These are phyloP conservation scores for Odontomyia ornata DNA, from an alignment of 2,888 invertebrate species.

Conservation along the genomic window DNA sequence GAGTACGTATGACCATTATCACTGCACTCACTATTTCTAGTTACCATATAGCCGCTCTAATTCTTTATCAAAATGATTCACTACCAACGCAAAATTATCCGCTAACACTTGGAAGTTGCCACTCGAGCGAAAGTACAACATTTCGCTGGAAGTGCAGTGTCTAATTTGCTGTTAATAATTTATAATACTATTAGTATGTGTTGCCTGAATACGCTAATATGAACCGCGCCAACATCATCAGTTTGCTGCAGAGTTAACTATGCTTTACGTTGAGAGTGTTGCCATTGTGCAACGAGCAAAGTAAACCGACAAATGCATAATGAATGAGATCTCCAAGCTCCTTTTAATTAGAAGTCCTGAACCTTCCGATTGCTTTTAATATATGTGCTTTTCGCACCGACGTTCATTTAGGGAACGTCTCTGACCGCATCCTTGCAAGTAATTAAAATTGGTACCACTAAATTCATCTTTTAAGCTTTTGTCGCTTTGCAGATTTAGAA, in stretches of 20 bases:
- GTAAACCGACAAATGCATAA: no score
- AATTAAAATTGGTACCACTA: background rate
- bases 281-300: background rate
- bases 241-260: background rate
- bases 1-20: no score
- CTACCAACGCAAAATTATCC: conserved; percentile 30
- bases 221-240: background rate
- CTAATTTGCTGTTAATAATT: conserved; percentile 40
- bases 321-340: no score
- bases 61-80: background rate
- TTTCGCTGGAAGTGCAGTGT: conserved; percentile 12
- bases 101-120: conserved; percentile 15
- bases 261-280: background rate
- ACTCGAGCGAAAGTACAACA: conserved; percentile 16
- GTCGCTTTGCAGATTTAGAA: background rate
- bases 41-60: background rate
- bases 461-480: background rate
- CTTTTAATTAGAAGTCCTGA: no score
- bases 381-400: no score
- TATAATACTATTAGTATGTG: conserved; percentile 25
- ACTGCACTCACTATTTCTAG: no score
- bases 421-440: no score
- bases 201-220: conserved; percentile 7
- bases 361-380: no score
- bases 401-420: no score